These are phyloP conservation scores for Salvelinus alpinus DNA, from an alignment of 2,113 vertebrate genomes.

Conservation along the genomic window DNA sequence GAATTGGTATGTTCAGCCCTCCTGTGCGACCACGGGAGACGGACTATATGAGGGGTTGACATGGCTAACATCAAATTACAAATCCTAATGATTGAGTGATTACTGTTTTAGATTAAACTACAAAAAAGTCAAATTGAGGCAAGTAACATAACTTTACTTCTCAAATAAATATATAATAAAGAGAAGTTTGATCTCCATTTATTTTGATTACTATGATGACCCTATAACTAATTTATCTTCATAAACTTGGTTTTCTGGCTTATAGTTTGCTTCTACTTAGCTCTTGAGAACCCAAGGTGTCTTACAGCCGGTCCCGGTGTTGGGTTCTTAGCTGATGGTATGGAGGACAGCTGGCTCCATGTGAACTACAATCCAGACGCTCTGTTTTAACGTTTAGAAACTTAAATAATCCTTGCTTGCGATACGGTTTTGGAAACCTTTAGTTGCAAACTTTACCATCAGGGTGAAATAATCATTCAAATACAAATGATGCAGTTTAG, in stretches of 20 bases:
- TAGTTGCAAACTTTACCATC: too few relatives aligned
- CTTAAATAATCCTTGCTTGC: too few relatives aligned
- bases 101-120: conserved; percentile 77
- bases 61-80: conserved; percentile 99
- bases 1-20: conserved; percentile 99
- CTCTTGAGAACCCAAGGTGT: too few relatives aligned
- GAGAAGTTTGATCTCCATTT: conserved; percentile 74
- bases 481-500: too few relatives aligned
- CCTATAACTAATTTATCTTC: conserved; percentile 72
- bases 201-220: conserved; percentile 74
- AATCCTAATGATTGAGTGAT: conserved; percentile 92
- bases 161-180: conserved; percentile 74
- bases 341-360: too few relatives aligned
- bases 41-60: conserved; percentile 99
- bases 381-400: too few relatives aligned
- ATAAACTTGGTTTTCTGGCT: conserved; percentile 67
- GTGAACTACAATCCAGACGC: too few relatives aligned
- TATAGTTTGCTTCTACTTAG: conserved; percentile 65
- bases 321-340: too few relatives aligned
- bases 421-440: too few relatives aligned
- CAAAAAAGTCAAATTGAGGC: conserved; percentile 77
- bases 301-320: too few relatives aligned
- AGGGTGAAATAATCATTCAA: too few relatives aligned
- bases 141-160: conserved; percentile 74
- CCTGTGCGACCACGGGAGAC: conserved; percentile 95